phyloP scores from a whole-genome alignment of 2,888 invertebrate genomes.

The Sminthurides aquaticus region DNA sequence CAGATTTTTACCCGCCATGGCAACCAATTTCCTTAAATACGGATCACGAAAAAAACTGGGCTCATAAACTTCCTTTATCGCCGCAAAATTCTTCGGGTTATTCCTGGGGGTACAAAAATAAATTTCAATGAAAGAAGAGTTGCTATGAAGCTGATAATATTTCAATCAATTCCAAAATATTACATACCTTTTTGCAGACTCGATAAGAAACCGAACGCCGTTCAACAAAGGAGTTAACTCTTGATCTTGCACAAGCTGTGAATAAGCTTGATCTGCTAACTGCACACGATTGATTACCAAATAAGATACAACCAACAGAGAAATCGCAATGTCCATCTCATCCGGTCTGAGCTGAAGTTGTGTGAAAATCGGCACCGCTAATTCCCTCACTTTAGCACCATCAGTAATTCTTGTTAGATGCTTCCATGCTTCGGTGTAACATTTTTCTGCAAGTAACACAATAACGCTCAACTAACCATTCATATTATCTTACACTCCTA shows the following conservation, averaged over 20 bases:
- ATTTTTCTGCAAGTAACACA: slow-evolving; percentile 30
- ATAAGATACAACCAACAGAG: slow-evolving; percentile 30
- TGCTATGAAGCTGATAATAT: neutral
- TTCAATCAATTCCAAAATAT: neutral
- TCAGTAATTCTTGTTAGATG: slow-evolving; percentile 32
- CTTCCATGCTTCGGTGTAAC: slow-evolving; percentile 37
- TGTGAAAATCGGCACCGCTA: slow-evolving; percentile 24
- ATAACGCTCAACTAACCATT: neutral
- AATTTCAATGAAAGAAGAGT: neutral
- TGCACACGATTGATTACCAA: slow-evolving; percentile 30
- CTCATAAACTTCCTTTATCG: slow-evolving; percentile 35
- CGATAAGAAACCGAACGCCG: slow-evolving; percentile 34
- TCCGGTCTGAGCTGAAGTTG: slow-evolving; percentile 23
- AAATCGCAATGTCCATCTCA: slow-evolving; percentile 33
- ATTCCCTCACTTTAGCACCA: slow-evolving; percentile 29
- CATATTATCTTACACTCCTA: neutral
- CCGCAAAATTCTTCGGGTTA: slow-evolving; percentile 28
- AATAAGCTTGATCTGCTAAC: slow-evolving; percentile 33
- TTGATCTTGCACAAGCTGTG: slow-evolving; percentile 27
- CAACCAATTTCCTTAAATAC: slow-evolving; percentile 32
- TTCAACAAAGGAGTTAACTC: slow-evolving; percentile 37
- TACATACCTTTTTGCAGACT: slow-evolving; percentile 35
- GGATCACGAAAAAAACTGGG: slow-evolving; percentile 36
- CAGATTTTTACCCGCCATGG: slow-evolving; percentile 32
- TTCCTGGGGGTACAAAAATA: slow-evolving; percentile 21